phyloP scores from a whole-genome alignment of 2,113 vertebrate species.

The Meriones unguiculatus region DNA sequence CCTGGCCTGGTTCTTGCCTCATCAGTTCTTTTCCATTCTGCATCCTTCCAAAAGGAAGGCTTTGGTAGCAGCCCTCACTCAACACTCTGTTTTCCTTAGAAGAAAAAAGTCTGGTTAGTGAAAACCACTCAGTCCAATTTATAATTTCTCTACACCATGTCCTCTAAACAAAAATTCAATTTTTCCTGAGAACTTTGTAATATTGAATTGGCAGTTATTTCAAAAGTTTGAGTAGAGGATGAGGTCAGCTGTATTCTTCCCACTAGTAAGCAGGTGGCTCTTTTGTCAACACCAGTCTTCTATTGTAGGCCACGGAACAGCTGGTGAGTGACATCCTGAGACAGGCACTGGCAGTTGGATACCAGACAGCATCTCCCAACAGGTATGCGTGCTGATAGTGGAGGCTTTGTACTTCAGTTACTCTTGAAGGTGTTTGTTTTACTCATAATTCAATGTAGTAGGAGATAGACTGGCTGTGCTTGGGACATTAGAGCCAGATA shows the following conservation, averaged over 20 bases:
- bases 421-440: background rate
- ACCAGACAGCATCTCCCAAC: slow-evolving; percentile 93
- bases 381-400: slow-evolving; percentile 87
- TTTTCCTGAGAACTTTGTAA: background rate
- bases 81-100: background rate
- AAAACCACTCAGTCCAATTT: background rate
- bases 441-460: background rate
- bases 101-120: background rate
- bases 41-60: background rate
- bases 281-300: slow-evolving; percentile 42
- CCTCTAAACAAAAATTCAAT: background rate
- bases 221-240: background rate
- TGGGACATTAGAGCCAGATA: background rate
- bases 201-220: background rate
- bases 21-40: background rate
- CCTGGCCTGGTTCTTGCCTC: too few species aligned
- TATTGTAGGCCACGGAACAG: slow-evolving; percentile 94
- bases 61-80: background rate
- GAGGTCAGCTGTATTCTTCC: background rate
- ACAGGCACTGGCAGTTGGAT: slow-evolving; percentile 93
- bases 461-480: background rate
- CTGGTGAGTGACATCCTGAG: slow-evolving; percentile 95
- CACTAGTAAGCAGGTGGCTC: background rate
- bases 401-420: background rate
- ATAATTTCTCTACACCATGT: background rate